These are phyloP conservation scores for Ridgeia piscesae DNA, from an alignment of 1,140 invertebrate genomes.

Conservation along the genomic window DNA sequence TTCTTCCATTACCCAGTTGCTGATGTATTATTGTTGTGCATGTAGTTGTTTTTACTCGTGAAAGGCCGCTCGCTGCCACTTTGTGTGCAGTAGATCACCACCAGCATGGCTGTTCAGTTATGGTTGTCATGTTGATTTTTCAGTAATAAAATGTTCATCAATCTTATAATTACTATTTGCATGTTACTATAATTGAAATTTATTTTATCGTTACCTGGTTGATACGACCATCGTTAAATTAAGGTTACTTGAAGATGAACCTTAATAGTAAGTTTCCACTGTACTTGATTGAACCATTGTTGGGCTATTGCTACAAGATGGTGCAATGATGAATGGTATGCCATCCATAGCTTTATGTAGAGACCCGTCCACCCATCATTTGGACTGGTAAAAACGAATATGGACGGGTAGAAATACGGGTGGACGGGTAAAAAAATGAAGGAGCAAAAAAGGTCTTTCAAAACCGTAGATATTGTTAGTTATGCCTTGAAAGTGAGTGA, in stretches of 20 bases:
- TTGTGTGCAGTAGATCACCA: neutral
- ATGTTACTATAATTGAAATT: neutral
- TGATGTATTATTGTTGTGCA: neutral
- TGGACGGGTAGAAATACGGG: no score
- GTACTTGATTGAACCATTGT: neutral
- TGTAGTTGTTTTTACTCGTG: neutral
- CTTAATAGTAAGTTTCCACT: no score
- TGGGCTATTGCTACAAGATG: no score
- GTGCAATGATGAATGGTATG: no score
- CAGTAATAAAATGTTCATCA: constrained; percentile 1
- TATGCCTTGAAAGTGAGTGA: no score
- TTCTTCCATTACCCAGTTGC: neutral
- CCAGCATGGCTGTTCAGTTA: neutral
- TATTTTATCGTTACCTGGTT: neutral
- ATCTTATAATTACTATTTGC: neutral
- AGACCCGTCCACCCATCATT: no score
- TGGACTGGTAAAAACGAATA: no score
- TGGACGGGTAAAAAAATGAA: no score
- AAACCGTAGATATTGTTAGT: no score
- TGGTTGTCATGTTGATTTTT: constrained; percentile 6
- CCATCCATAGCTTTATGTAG: no score
- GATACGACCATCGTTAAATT: neutral
- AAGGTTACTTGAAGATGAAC: neutral
- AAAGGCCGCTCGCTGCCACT: neutral
- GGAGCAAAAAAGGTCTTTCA: no score